Evolutionary conservation across 2,113 vertebrate species (phyloP).

Genomic region (Delphinapterus leucas): DNA sequence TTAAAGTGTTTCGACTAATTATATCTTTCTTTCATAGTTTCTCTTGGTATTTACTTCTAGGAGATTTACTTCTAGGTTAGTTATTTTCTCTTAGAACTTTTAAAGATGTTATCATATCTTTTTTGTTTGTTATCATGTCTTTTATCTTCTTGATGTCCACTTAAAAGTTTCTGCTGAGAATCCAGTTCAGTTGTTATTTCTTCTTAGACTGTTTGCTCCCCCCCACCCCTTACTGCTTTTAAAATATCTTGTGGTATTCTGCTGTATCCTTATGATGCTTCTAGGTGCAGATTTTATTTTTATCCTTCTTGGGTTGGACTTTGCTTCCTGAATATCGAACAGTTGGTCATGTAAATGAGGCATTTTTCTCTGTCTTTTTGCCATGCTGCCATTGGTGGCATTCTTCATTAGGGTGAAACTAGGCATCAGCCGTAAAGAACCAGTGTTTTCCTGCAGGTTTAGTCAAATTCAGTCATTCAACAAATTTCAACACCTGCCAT

Average conservation of each 20-base stretch:
- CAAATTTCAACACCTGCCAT: not conserved
- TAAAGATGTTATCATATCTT: not conserved
- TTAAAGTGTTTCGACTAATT: not conserved
- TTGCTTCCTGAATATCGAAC: not conserved
- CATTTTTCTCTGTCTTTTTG: not conserved
- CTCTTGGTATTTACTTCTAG: not conserved
- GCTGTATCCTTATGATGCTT: not conserved
- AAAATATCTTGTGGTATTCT: not conserved
- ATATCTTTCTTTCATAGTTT: not conserved
- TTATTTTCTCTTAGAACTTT: not conserved
- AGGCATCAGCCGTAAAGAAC: not conserved
- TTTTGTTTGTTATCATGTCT: not conserved
- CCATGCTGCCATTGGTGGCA: not conserved
- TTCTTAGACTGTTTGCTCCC: not conserved
- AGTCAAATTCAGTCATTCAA: not conserved
- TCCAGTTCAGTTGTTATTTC: not conserved
- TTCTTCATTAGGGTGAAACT: not conserved
- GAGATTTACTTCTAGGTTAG: not conserved
- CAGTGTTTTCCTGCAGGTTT: not conserved
- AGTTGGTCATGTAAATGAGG: not conserved
- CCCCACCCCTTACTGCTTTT: not conserved
- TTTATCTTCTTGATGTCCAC: not conserved
- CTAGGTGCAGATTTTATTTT: not conserved
- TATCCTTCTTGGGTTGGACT: not conserved
- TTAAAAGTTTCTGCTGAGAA: not conserved